Conservation (phyloP, 2,797 vertebrate genomes). For the Anolis apletophallus region DNA sequence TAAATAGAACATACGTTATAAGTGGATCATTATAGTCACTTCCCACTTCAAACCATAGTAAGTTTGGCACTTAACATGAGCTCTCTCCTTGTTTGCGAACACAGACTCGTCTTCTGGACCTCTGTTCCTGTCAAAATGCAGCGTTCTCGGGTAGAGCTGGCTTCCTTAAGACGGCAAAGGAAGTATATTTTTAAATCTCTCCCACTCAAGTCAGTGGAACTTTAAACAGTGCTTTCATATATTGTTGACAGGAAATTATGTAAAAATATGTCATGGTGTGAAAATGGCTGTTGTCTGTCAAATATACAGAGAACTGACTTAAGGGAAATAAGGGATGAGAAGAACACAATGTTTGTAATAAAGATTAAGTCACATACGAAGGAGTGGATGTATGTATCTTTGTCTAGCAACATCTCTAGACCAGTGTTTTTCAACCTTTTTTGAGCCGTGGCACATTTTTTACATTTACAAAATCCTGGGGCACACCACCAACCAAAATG, state of each 20-base stretch:
- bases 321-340: too few relatives aligned
- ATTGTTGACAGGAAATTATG: background rate
- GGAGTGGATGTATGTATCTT: background rate
- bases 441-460: too few relatives aligned
- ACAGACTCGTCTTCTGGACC: background rate
- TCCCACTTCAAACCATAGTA: background rate
- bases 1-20: conserved; percentile 12
- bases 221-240: background rate
- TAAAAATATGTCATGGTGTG: background rate
- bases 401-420: background rate
- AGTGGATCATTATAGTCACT: background rate
- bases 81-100: background rate
- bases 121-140: conserved; percentile 14
- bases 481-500: too few relatives aligned
- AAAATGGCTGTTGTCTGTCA: background rate
- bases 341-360: background rate
- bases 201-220: background rate
- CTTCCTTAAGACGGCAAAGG: background rate
- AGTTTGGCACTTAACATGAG: background rate
- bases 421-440: too few relatives aligned
- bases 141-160: background rate
- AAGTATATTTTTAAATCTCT: conserved; percentile 4
- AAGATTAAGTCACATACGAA: background rate
- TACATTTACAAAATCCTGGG: too few relatives aligned
- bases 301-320: background rate